A percentile compares a stretch with the other conserved stretches of the same genome.
These are phyloP conservation scores for Papilio protenor DNA, from an alignment of 2,888 invertebrate species.

Conservation along the genomic window DNA sequence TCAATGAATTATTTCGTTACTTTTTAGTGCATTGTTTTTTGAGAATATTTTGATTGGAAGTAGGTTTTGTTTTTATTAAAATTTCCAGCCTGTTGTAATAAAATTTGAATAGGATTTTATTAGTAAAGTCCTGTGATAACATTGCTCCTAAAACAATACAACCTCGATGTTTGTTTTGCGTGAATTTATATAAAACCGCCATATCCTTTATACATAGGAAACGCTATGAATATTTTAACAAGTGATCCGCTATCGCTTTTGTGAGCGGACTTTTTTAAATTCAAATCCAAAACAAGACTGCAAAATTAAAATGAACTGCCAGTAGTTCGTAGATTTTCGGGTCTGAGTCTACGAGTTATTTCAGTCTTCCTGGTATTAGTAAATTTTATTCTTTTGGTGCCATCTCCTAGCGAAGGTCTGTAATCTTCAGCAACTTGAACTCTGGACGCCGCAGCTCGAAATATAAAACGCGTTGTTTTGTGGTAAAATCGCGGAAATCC, in stretches of 20 bases:
- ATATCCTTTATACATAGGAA: background rate
- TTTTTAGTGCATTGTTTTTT: too few species aligned
- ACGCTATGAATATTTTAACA: background rate
- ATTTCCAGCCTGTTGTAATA: background rate
- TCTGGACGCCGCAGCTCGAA: too few species aligned
- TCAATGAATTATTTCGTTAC: too few species aligned
- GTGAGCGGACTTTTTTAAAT: background rate
- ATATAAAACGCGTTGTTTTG: too few species aligned
- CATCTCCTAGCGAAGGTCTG: too few species aligned
- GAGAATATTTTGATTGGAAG: too few species aligned
- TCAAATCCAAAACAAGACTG: background rate
- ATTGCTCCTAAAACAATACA: constrained; percentile 3
- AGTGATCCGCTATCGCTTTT: background rate
- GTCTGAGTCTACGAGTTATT: too few species aligned
- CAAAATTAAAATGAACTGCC: background rate
- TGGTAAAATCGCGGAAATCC: too few species aligned
- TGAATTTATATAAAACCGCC: background rate
- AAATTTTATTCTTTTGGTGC: too few species aligned
- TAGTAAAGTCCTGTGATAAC: background rate
- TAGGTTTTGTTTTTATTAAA: too few species aligned
- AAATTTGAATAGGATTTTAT: background rate
- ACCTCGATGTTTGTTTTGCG: background rate
- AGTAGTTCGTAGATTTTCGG: background rate
- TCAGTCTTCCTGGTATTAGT: too few species aligned
- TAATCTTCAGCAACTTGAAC: too few species aligned